Evolutionary conservation across 2,113 vertebrate genomes (phyloP).

Genomic region (Craseonycteris thonglongyai): DNA sequence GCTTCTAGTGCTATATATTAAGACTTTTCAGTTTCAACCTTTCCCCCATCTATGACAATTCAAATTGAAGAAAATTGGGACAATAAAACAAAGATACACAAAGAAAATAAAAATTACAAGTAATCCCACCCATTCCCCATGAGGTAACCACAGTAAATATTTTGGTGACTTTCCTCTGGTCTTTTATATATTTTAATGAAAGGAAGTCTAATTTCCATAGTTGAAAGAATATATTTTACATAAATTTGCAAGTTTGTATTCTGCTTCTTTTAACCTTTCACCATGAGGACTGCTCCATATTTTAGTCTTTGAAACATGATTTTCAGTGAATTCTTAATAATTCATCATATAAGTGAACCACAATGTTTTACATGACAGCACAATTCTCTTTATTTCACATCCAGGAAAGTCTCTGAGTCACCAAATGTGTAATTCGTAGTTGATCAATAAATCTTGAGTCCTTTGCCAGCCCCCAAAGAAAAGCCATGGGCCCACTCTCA

Average conservation of each 20-base stretch:
- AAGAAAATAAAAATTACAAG: neutral
- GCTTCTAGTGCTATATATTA: neutral
- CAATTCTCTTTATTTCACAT: neutral
- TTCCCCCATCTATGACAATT: neutral
- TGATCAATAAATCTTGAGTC: neutral
- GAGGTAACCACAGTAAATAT: neutral
- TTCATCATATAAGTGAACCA: neutral
- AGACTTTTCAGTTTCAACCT: neutral
- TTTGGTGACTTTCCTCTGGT: neutral
- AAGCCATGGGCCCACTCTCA: neutral
- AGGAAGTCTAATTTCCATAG: neutral
- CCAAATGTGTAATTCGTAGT: neutral
- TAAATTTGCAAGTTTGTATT: neutral
- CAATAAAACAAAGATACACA: neutral
- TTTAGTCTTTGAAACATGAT: slow-evolving; percentile 3
- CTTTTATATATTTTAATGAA: neutral
- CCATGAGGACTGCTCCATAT: neutral
- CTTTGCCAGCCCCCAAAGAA: neutral
- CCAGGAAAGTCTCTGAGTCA: neutral
- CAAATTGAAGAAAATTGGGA: neutral
- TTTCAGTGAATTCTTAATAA: neutral
- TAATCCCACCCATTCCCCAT: neutral
- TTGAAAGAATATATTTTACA: neutral
- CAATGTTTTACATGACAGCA: neutral
- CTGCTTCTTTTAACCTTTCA: neutral